Evolutionary conservation across 64 coral and sea anemone genomes (phyloP), one percentile per base, ranked within the genome.

Genomic region (Orbicella faveolata): DNA sequence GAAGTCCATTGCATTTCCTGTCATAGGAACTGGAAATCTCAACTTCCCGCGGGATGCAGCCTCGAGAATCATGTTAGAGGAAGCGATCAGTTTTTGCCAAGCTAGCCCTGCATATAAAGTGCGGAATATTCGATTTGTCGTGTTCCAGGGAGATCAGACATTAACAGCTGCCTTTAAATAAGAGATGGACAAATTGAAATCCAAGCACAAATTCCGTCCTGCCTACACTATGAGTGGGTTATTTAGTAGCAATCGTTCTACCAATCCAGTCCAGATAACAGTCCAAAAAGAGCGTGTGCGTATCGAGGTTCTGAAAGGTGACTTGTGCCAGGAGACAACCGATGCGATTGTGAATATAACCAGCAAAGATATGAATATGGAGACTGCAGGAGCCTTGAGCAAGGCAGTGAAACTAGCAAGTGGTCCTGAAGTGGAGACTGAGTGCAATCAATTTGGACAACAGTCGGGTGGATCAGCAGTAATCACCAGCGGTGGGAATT

Each of bases 1-100:
- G 21, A 21, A 2, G 14, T 92, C 94, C 14, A 96, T 96, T 54
- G 94, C 94, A 52, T 96, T 96, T 57, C 94, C 94, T 68, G 88
- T 92, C 20, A 78, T 96, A 68, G 94, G 94, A 6, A 92, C 87
- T 19, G 94, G 86, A 80, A 87, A 67, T 26, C 68, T 92, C 1
- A 75, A 80, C 2, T 92, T 92, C 61, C 90, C 94, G 12, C 73
- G 63, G 5, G 61, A 78, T n/a, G 36, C 20, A 75, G 87, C 94
- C 3, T 76, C 89, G 4, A 85, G 80, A 61, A 51, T 96, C 9
- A 79, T 96, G 90, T 68, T 79, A 34, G 89, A 78, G 17, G 87
- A 92, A 89, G 79, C 76, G 34, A 79, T 92, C 48, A 57, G 17
- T 9, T 87, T 89, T 36, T 85, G 79, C 53, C 25, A 87, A 54